Evolutionary conservation across 2,888 invertebrate genomes (phyloP).

Genomic region (Andrena bucephala): DNA sequence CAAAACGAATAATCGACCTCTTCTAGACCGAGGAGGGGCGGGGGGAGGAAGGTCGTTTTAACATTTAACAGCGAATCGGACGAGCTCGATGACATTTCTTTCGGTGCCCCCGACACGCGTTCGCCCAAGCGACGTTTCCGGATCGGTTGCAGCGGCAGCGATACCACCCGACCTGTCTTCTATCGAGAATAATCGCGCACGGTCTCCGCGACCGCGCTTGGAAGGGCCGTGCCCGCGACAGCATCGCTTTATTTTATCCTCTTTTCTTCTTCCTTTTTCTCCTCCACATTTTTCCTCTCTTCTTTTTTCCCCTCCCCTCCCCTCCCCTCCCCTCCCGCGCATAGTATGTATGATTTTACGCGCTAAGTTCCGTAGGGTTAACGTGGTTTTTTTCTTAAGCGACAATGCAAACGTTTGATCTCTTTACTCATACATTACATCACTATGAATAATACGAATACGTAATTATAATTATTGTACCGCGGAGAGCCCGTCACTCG

Average conservation of each 20-base stretch:
- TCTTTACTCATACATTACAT: slow-evolving; percentile 78
- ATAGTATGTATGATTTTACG: slow-evolving; percentile 40
- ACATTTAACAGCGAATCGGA: slow-evolving; percentile 24
- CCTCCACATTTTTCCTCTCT: no score
- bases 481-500: slow-evolving; percentile 56
- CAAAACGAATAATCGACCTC: slow-evolving; percentile 27
- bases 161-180: neutral
- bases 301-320: no score
- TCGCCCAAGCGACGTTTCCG: neutral
- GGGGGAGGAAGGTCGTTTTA: no score
- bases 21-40: slow-evolving; percentile 2
- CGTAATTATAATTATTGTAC: slow-evolving; percentile 66
- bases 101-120: neutral
- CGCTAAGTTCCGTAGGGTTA: slow-evolving; percentile 60
- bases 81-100: slow-evolving; percentile 22
- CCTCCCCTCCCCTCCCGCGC: neutral
- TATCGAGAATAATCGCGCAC: neutral
- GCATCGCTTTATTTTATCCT: no score
- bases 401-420: slow-evolving; percentile 81
- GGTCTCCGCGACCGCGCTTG: no score
- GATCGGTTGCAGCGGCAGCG: slow-evolving; percentile 24
- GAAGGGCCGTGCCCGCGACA: no score
- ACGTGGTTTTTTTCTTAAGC: slow-evolving; percentile 69
- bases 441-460: slow-evolving; percentile 64
- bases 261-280: no score